Evolutionary conservation across 2,113 vertebrate species (phyloP).

Genomic region (Centrocercus urophasianus): DNA sequence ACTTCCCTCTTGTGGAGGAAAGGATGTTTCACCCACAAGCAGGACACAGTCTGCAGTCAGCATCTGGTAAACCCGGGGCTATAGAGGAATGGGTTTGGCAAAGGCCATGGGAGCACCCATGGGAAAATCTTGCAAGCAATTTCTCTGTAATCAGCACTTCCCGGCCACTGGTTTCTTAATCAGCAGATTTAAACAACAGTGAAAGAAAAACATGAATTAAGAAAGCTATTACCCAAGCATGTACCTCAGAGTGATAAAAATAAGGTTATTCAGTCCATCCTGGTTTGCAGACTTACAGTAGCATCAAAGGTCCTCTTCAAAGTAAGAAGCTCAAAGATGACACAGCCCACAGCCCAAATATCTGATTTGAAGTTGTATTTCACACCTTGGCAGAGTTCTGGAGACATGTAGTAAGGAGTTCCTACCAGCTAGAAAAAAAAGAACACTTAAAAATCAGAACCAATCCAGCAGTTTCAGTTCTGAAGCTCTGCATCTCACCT

Average conservation of each 20-base stretch:
- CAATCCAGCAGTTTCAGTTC: background rate
- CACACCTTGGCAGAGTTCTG: constrained; percentile 95
- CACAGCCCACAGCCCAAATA: constrained; percentile 98
- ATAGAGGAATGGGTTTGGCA: background rate
- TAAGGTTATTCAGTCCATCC: background rate
- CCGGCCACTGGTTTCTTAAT: background rate
- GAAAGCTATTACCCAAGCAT: background rate
- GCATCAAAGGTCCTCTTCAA: constrained; percentile 97
- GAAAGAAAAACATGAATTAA: background rate
- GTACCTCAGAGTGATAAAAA: background rate
- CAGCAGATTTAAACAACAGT: background rate
- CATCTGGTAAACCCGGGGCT: background rate
- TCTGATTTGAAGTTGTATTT: constrained; percentile 99
- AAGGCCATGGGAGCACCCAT: background rate
- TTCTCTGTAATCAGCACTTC: background rate
- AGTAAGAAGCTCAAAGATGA: constrained; percentile 93
- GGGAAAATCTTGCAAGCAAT: background rate
- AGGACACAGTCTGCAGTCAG: background rate
- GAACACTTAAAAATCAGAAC: constrained; percentile 39
- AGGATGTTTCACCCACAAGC: background rate
- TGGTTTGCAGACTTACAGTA: constrained; percentile 83
- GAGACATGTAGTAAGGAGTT: constrained; percentile 99
- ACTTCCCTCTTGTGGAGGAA: background rate
- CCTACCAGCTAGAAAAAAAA: constrained; percentile 89
- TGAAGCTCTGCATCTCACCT: background rate